These are phyloP conservation scores for Oncorhynchus mykiss DNA, from an alignment of 2,113 vertebrate genomes.

Conservation along the genomic window DNA sequence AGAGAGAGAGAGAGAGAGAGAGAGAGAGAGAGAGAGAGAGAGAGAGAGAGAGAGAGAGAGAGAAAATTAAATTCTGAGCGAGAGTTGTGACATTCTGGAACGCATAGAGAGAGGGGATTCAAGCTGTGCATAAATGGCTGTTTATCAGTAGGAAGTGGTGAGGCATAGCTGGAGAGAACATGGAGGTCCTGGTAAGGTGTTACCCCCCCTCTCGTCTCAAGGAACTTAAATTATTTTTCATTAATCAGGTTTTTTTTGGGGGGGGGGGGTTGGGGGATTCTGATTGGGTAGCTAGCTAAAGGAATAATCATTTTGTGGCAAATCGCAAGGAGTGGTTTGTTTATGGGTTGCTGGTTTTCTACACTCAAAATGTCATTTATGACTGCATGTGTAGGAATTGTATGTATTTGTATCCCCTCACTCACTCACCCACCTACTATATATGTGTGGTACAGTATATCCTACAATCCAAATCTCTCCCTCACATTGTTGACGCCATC, in stretches of 20 bases:
- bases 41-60: too few species aligned
- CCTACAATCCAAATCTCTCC: not conserved
- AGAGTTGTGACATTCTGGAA: too few species aligned
- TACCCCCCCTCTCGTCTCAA: not conserved
- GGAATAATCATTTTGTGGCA: too few species aligned
- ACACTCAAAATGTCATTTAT: not conserved
- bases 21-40: too few species aligned
- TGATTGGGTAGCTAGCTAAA: too few species aligned
- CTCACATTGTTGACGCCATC: not conserved
- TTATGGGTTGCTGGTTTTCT: not conserved
- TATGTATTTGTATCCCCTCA: too few species aligned
- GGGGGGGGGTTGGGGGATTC: not conserved
- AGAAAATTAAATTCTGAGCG: too few species aligned
- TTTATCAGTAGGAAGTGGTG: too few species aligned
- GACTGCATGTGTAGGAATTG: not conserved
- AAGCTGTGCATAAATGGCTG: too few species aligned
- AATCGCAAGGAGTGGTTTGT: not conserved
- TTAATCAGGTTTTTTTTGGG: not conserved
- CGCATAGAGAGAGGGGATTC: too few species aligned
- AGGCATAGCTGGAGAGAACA: too few species aligned
- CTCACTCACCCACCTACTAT: not conserved
- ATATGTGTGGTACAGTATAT: not conserved
- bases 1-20: too few species aligned
- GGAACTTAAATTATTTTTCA: not conserved
- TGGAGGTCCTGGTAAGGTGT: not conserved